Evolutionary conservation across 2,113 vertebrate genomes (phyloP).

Genomic region (Epinephelus moara): DNA sequence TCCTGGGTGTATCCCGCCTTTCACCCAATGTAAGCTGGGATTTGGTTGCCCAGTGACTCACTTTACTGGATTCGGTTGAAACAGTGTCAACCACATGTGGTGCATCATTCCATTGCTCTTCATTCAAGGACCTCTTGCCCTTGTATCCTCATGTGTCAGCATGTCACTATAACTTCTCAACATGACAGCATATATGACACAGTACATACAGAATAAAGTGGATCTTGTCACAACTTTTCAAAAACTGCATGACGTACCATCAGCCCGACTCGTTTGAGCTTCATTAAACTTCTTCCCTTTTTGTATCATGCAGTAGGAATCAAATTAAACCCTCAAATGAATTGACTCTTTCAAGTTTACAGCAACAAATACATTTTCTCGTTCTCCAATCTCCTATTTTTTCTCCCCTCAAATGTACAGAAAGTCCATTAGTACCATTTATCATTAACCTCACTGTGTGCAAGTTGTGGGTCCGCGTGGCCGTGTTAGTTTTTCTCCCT

Average conservation of each 20-base stretch:
- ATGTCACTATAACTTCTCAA: conserved; percentile 3
- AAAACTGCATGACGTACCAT: conserved; percentile 53
- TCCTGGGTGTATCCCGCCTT: too few species aligned
- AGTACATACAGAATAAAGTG: conserved; percentile 19
- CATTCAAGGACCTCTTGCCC: conserved; percentile 20
- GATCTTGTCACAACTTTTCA: conserved; percentile 49
- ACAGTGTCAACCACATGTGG: neutral
- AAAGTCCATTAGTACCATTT: conserved; percentile 83
- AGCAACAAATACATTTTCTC: conserved; percentile 78
- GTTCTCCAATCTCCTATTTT: conserved; percentile 66
- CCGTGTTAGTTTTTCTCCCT: conserved; percentile 80
- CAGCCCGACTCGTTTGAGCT: conserved; percentile 47
- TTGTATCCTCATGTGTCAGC: conserved; percentile 1
- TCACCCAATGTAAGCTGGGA: too few species aligned
- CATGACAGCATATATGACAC: neutral
- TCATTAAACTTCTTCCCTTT: conserved; percentile 62
- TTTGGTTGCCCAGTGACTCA: neutral
- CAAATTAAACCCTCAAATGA: conserved; percentile 73
- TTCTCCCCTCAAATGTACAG: conserved; percentile 71
- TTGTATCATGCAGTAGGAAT: conserved; percentile 62
- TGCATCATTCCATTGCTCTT: conserved; percentile 3
- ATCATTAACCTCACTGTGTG: conserved; percentile 81
- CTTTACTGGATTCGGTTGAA: neutral
- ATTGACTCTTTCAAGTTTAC: conserved; percentile 76
- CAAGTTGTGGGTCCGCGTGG: conserved; percentile 72